A percentile compares a stretch with the other conserved stretches of the same genome.
phyloP scores from a whole-genome alignment of 2,797 vertebrate genomes.

The Urosaurus nigricauda region DNA sequence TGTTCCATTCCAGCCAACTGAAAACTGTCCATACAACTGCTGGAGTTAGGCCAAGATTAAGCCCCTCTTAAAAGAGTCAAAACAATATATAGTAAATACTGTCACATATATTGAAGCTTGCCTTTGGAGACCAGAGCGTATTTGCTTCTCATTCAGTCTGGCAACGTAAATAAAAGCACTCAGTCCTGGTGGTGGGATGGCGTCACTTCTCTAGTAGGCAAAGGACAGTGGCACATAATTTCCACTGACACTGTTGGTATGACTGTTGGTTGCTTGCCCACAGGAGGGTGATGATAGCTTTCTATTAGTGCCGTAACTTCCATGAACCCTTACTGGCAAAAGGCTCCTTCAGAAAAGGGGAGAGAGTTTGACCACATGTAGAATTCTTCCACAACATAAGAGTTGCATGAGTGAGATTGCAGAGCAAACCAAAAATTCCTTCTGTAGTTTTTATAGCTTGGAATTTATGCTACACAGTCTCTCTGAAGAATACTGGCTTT shows the following conservation, averaged over 20 bases:
- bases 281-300: neutral
- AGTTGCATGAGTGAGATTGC: neutral
- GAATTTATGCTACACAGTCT: neutral
- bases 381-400: neutral
- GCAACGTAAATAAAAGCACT: constrained; percentile 12
- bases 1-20: constrained; percentile 44
- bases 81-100: constrained; percentile 18
- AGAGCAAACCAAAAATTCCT: neutral
- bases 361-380: neutral
- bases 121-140: neutral
- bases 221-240: neutral
- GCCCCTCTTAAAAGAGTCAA: constrained; percentile 22
- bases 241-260: neutral
- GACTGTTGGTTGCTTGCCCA: neutral
- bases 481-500: neutral
- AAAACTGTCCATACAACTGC: constrained; percentile 22
- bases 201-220: neutral
- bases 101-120: neutral
- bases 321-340: neutral
- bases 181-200: neutral
- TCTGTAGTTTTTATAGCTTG: neutral
- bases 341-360: neutral
- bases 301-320: neutral
- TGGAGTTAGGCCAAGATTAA: neutral
- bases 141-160: neutral